Conservation (phyloP, 1,140 invertebrate species). For the Apolygus lucorum region DNA sequence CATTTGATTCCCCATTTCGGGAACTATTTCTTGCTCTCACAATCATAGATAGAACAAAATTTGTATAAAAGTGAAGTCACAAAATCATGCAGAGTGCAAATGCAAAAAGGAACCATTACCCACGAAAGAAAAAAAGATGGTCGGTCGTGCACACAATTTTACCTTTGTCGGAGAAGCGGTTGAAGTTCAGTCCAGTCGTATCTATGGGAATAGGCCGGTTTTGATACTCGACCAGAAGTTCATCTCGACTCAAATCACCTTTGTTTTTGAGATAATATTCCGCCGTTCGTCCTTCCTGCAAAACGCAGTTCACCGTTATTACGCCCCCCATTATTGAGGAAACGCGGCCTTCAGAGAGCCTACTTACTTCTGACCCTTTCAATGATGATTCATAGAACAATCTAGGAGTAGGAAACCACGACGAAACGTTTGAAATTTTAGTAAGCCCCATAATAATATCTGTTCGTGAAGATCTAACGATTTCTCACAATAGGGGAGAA, state of each 20-base stretch:
- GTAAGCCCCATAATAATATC: no score
- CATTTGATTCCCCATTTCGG: conserved; percentile 9
- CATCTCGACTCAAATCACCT: conserved; percentile 56
- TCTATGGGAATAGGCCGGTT: conserved; percentile 19
- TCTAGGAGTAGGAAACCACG: no score
- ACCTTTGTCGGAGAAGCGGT: conserved; percentile 27
- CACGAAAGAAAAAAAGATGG: neutral
- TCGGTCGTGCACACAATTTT: neutral
- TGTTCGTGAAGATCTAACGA: no score
- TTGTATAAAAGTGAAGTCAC: neutral
- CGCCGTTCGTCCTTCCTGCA: conserved; percentile 60
- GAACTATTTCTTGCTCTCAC: conserved; percentile 5
- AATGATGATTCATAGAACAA: no score
- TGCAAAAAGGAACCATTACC: neutral
- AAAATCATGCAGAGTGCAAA: neutral
- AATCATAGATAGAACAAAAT: neutral
- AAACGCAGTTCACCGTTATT: conserved; percentile 21
- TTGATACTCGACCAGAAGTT: conserved; percentile 51
- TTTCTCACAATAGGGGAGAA: no score
- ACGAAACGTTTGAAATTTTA: no score
- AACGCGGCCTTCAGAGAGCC: no score
- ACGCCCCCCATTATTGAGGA: neutral
- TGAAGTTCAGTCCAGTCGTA: conserved; percentile 16
- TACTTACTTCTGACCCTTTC: no score
- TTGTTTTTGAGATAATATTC: conserved; percentile 62